phyloP scores from a whole-genome alignment of 2,797 vertebrate genomes.

The Buceros bicornis region DNA sequence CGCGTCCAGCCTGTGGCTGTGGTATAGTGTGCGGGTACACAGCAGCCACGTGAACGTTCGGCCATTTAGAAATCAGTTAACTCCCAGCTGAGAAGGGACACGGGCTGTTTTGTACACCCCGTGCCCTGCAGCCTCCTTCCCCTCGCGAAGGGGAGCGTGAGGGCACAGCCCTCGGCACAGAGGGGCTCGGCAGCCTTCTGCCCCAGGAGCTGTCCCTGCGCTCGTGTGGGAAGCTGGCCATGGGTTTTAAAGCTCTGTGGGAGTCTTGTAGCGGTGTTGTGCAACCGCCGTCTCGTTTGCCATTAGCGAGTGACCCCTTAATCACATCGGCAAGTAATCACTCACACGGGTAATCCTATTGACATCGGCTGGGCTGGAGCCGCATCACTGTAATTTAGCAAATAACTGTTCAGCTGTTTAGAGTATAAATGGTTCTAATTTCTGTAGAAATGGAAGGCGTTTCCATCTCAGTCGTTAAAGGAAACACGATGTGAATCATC shows the following conservation, averaged over 20 bases:
- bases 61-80: neutral
- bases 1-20: accelerated
- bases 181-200: neutral
- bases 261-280: neutral
- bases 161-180: neutral
- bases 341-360: neutral
- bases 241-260: accelerated
- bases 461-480: neutral
- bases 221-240: neutral
- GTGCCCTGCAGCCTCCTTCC: accelerated
- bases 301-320: neutral
- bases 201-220: accelerated
- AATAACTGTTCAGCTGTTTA: neutral
- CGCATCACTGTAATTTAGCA: neutral
- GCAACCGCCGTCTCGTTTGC: neutral
- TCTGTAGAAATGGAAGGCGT: neutral
- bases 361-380: neutral
- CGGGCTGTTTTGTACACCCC: accelerated
- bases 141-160: accelerated
- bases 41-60: neutral
- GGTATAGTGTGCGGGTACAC: accelerated
- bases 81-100: neutral
- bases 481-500: neutral
- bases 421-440: neutral
- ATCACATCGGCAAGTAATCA: neutral